These are phyloP conservation scores for Drosophila koepferae DNA, from an alignment of 2,888 invertebrate species.

Conservation along the genomic window DNA sequence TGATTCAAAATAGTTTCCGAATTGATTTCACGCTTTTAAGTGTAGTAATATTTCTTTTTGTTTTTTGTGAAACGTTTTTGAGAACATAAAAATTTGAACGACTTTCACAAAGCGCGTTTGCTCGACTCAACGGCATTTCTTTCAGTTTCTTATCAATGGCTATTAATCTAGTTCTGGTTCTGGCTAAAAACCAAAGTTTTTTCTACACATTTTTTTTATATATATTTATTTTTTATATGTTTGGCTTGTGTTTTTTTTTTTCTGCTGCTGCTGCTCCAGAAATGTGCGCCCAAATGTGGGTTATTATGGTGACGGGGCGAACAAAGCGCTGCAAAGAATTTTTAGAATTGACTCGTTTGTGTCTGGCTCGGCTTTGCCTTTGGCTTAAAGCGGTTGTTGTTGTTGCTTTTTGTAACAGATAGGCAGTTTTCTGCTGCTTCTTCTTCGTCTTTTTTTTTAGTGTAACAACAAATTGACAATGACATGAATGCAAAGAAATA, in stretches of 20 bases:
- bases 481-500: constrained; percentile 80
- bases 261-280: constrained; percentile 37
- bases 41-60: background rate
- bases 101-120: constrained; percentile 45
- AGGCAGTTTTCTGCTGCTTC: constrained; percentile 35
- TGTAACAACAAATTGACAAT: constrained; percentile 80
- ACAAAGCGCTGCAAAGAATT: constrained; percentile 59
- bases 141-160: constrained; percentile 62
- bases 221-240: background rate
- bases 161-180: constrained; percentile 72
- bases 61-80: background rate
- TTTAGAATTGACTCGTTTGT: constrained; percentile 35
- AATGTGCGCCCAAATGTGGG: constrained; percentile 68
- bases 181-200: constrained; percentile 14
- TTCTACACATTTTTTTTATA: background rate
- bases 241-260: background rate
- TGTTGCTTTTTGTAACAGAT: constrained; percentile 28
- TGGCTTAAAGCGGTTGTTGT: constrained; percentile 15
- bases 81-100: constrained; percentile 26
- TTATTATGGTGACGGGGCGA: constrained; percentile 62
- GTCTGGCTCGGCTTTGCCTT: constrained; percentile 17
- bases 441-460: constrained; percentile 40
- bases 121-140: constrained; percentile 41
- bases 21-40: constrained; percentile 31
- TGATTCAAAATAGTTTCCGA: constrained; percentile 21